These are phyloP conservation scores for Aegypius monachus DNA, from an alignment of 2,113 vertebrate genomes.

Conservation along the genomic window DNA sequence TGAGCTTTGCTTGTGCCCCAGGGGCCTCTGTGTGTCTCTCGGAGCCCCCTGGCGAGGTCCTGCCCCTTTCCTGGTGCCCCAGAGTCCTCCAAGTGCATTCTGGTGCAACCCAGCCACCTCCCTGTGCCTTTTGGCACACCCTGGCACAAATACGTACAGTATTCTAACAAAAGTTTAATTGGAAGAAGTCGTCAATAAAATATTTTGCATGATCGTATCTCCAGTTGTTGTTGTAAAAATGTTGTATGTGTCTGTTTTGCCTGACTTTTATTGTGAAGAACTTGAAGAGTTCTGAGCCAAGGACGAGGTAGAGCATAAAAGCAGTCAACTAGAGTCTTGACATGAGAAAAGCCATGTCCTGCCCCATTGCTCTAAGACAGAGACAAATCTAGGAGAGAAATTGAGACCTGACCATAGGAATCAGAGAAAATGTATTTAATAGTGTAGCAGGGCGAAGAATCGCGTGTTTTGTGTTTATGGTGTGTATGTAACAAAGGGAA, in stretches of 20 bases:
- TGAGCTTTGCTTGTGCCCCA: not conserved
- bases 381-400: not conserved
- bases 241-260: not conserved
- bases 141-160: accelerated
- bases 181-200: not conserved
- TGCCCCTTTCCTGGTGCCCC: not conserved
- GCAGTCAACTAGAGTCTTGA: not conserved
- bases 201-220: not conserved
- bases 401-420: not conserved
- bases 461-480: not conserved
- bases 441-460: not conserved
- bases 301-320: not conserved
- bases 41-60: not conserved
- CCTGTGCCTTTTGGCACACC: not conserved
- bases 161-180: not conserved
- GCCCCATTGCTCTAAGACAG: not conserved
- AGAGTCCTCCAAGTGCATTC: not conserved
- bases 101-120: not conserved
- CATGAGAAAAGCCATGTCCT: not conserved
- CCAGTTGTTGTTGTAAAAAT: not conserved
- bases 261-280: not conserved
- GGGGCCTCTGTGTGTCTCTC: too few relatives aligned
- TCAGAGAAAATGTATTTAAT: not conserved
- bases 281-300: not conserved
- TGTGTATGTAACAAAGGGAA: accelerated